Conservation (phyloP, 2,888 invertebrate genomes). For the Ametastegia equiseti region DNA sequence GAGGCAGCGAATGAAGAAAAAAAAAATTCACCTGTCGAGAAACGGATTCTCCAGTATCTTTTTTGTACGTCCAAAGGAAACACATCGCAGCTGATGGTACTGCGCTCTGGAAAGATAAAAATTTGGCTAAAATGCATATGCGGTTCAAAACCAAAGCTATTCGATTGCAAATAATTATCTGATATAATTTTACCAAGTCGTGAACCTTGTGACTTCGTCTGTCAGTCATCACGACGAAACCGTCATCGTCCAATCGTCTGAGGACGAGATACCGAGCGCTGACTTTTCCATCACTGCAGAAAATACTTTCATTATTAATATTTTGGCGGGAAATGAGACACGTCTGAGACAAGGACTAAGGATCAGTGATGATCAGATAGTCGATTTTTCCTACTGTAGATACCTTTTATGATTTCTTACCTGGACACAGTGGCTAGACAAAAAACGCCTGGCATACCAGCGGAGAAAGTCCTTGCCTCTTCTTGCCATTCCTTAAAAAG, state of each 20-base stretch:
- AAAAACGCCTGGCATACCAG: conserved; percentile 65
- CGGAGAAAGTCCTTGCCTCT: conserved; percentile 66
- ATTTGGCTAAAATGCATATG: neutral
- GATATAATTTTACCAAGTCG: conserved; percentile 77
- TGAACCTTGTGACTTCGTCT: conserved; percentile 74
- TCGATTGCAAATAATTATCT: conserved; percentile 22
- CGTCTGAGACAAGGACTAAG: too few species aligned
- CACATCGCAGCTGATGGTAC: conserved; percentile 75
- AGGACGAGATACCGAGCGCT: conserved; percentile 73
- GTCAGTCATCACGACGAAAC: conserved; percentile 77
- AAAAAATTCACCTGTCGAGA: conserved; percentile 65
- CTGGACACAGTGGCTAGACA: conserved; percentile 71
- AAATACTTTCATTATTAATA: too few species aligned
- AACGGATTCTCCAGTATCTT: conserved; percentile 63
- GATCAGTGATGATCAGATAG: too few species aligned
- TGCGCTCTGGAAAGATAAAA: conserved; percentile 68
- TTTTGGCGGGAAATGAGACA: too few species aligned
- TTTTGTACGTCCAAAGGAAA: conserved; percentile 74
- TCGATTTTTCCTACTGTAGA: neutral
- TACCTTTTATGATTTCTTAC: neutral
- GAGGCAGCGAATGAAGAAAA: neutral
- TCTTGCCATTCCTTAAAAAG: conserved; percentile 76
- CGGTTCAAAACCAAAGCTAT: neutral
- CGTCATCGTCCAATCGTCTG: conserved; percentile 74
- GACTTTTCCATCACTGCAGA: conserved; percentile 74